These are phyloP conservation scores for Seira musarum DNA, from an alignment of 2,888 invertebrate species.

Conservation along the genomic window DNA sequence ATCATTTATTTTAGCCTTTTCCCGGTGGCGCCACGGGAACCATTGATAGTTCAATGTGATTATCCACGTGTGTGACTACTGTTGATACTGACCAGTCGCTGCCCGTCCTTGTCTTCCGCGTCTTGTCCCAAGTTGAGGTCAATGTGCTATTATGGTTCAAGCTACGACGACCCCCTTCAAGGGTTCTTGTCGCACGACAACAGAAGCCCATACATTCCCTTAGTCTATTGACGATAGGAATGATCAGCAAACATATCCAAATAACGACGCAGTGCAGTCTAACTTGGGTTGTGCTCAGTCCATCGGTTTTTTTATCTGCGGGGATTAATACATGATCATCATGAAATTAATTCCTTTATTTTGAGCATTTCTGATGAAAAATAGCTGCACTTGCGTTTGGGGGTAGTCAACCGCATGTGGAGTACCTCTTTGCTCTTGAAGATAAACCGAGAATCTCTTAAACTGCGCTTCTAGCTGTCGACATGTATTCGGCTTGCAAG, in stretches of 20 bases:
- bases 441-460: conserved; percentile 64
- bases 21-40: neutral
- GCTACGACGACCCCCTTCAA: conserved; percentile 62
- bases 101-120: conserved; percentile 63
- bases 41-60: conserved; percentile 61
- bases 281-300: conserved; percentile 41
- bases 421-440: conserved; percentile 59
- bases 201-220: conserved; percentile 65
- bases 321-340: neutral
- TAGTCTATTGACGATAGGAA: conserved; percentile 65
- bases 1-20: too few species aligned
- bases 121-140: conserved; percentile 67
- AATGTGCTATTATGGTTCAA: conserved; percentile 65
- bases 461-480: conserved; percentile 68
- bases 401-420: neutral
- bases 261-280: conserved; percentile 53
- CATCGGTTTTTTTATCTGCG: conserved; percentile 58
- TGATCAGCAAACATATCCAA: conserved; percentile 61
- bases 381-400: neutral
- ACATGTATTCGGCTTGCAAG: conserved; percentile 85
- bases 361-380: too few species aligned
- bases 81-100: conserved; percentile 67
- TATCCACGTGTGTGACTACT: conserved; percentile 63
- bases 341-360: too few species aligned
- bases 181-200: conserved; percentile 61